A percentile compares a stretch with the other conserved stretches of the same genome.
Conservation (phyloP, 2,113 vertebrate species). For the Stegastes partitus region DNA sequence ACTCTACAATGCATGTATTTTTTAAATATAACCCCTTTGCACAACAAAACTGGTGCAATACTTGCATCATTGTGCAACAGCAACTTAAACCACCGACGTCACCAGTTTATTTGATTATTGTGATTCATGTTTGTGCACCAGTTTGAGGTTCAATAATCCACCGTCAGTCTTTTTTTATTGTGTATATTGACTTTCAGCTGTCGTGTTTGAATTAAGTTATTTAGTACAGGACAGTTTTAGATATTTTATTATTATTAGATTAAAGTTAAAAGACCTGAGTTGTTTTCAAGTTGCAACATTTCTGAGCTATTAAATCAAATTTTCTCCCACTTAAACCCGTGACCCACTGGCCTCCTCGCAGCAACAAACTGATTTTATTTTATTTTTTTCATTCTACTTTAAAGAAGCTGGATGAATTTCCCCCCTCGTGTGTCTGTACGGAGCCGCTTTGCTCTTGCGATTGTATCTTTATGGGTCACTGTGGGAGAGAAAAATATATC, state of each 20-base stretch:
- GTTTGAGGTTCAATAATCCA: not conserved
- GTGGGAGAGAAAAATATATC: not conserved
- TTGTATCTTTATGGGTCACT: not conserved
- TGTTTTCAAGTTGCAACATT: no score
- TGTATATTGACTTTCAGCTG: no score
- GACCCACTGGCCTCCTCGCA: constrained; percentile 13
- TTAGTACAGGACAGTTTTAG: not conserved
- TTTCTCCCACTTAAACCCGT: constrained; percentile 22
- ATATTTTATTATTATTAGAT: not conserved
- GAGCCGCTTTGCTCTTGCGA: not conserved
- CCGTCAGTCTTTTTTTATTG: no score
- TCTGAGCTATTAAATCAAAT: constrained; percentile 25
- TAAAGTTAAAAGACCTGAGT: no score
- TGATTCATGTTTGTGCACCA: no score
- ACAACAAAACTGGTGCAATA: no score
- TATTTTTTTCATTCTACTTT: not conserved
- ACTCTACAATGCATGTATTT: no score
- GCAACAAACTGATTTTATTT: no score
- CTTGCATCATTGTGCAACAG: no score
- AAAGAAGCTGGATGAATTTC: not conserved
- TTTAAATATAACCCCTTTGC: no score
- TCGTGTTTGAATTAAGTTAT: not conserved
- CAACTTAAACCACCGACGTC: no score
- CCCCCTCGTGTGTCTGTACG: not conserved
- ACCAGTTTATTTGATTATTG: no score